These are phyloP conservation scores for Diplodus sargus DNA, from an alignment of 2,797 vertebrate genomes.

Conservation along the genomic window DNA sequence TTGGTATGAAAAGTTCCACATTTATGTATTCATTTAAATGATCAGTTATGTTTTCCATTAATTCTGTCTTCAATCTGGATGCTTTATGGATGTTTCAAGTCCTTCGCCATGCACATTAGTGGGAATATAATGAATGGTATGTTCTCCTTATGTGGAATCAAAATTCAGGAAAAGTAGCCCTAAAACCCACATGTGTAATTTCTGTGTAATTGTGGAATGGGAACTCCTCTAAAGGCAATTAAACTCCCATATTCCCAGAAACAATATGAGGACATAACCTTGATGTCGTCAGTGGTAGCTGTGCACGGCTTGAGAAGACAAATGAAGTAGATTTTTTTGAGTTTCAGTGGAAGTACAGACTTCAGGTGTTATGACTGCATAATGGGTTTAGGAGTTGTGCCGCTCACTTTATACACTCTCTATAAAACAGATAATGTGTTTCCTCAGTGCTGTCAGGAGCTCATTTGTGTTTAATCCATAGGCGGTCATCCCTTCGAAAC, in stretches of 20 bases:
- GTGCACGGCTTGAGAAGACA: background rate
- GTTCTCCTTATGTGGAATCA: background rate
- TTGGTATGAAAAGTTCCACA: too few species aligned
- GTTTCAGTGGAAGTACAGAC: too few species aligned
- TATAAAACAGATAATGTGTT: too few species aligned
- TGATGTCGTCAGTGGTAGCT: too few species aligned
- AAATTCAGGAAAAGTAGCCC: background rate
- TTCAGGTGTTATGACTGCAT: too few species aligned
- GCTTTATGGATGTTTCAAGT: background rate
- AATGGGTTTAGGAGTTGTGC: too few species aligned
- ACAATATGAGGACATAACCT: background rate
- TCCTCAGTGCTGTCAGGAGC: too few species aligned
- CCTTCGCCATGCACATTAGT: background rate
- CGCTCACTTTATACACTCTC: too few species aligned
- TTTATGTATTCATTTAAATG: background rate
- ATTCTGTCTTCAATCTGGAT: background rate
- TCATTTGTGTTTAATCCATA: background rate
- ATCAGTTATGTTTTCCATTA: background rate
- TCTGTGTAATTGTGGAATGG: background rate
- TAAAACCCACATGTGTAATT: background rate
- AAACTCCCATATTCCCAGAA: background rate
- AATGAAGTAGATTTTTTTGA: background rate
- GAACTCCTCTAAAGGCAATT: background rate
- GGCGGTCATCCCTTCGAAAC: background rate
- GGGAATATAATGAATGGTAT: background rate